A percentile compares a stretch with the other conserved stretches of the same genome.
Conservation (phyloP, 2,888 invertebrate species). For the Neuroscelio doddi region DNA sequence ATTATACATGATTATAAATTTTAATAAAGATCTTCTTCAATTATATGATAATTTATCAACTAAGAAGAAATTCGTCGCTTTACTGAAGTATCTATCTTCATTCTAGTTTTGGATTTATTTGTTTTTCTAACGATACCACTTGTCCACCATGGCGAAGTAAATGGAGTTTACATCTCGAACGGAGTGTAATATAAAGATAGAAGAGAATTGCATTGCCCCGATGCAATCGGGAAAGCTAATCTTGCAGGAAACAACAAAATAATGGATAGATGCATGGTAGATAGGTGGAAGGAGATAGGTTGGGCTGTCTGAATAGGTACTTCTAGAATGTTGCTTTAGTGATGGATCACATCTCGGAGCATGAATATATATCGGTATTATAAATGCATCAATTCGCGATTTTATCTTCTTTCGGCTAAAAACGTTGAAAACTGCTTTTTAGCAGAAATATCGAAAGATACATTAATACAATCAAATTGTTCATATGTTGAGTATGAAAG, state of each 20-base stretch:
- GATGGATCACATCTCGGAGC: slow-evolving; percentile 58
- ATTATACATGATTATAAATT: slow-evolving; percentile 6
- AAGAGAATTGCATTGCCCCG: slow-evolving; percentile 28
- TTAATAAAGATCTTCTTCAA: background rate
- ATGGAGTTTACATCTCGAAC: slow-evolving; percentile 39
- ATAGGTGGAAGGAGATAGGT: slow-evolving; percentile 26
- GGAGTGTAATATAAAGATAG: slow-evolving; percentile 32
- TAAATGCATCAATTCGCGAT: slow-evolving; percentile 45
- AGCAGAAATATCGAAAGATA: slow-evolving; percentile 30
- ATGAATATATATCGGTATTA: slow-evolving; percentile 59
- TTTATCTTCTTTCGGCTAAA: slow-evolving; percentile 16
- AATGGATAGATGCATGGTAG: slow-evolving; percentile 37
- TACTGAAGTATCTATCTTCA: slow-evolving; percentile 11
- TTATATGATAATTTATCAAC: slow-evolving; percentile 10
- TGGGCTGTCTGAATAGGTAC: slow-evolving; percentile 23
- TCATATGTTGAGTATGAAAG: too few relatives aligned
- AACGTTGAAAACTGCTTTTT: slow-evolving; percentile 40
- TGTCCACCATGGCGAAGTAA: slow-evolving; percentile 49
- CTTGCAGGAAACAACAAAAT: slow-evolving; percentile 55
- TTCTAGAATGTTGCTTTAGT: slow-evolving; percentile 47
- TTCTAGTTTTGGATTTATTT: slow-evolving; percentile 25
- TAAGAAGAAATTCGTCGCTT: slow-evolving; percentile 3
- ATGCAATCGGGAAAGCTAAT: slow-evolving; percentile 53
- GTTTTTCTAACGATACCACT: slow-evolving; percentile 39
- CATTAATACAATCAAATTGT: slow-evolving; percentile 2